A percentile compares a stretch with the other conserved stretches of the same genome.
phyloP scores from a whole-genome alignment of 2,797 vertebrate genomes.

The Gallinago solitaria region DNA sequence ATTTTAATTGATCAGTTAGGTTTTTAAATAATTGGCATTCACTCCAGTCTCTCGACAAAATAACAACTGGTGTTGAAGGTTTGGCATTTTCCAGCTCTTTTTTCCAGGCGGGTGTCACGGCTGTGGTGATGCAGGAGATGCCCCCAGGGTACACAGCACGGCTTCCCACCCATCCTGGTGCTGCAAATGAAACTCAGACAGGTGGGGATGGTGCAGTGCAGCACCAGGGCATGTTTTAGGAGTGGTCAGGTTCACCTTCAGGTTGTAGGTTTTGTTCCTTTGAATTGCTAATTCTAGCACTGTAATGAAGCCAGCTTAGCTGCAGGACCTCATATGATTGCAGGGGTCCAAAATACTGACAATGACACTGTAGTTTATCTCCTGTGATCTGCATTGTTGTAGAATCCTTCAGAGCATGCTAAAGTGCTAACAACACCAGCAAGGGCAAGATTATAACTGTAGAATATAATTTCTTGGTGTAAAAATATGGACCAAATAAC shows the following conservation, averaged over 20 bases:
- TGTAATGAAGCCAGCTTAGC: not conserved
- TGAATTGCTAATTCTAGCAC: not conserved
- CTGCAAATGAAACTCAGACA: not conserved
- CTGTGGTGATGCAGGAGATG: not conserved
- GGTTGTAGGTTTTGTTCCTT: not conserved
- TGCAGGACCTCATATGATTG: not conserved
- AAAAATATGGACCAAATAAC: not conserved
- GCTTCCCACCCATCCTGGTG: not conserved
- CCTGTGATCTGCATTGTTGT: not conserved
- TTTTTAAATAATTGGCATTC: slow-evolving; percentile 76
- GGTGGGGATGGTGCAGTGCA: rapidly evolving
- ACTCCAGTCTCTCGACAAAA: slow-evolving; percentile 55
- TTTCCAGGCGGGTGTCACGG: not conserved
- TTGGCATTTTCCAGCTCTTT: slow-evolving; percentile 40
- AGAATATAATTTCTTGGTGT: not conserved
- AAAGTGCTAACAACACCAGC: not conserved
- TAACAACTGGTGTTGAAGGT: slow-evolving; percentile 25
- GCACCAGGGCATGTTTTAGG: not conserved
- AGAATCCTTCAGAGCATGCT: not conserved
- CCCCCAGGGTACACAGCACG: not conserved
- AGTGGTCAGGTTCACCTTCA: not conserved
- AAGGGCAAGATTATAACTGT: not conserved
- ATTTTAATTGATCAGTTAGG: slow-evolving; percentile 75
- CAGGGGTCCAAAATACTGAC: not conserved
- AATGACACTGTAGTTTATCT: not conserved